phyloP scores from a whole-genome alignment of 2,797 vertebrate genomes.

The Sebastes reedi region DNA sequence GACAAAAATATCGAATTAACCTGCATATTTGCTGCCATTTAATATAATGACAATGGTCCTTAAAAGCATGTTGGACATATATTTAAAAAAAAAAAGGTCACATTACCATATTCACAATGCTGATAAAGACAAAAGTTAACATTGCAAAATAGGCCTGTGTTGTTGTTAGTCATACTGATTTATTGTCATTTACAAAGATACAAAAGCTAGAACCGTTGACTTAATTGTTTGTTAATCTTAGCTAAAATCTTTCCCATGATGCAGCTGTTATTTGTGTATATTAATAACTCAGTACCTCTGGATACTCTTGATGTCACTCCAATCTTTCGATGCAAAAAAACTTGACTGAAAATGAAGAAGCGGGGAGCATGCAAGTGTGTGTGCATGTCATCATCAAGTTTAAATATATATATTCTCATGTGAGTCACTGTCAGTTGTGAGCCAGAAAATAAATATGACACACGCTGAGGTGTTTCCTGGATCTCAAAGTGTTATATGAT shows the following conservation, averaged over 20 bases:
- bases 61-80: constrained; percentile 1
- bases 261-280: constrained; percentile 4
- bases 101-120: not conserved
- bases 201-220: constrained; percentile 38
- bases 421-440: constrained; percentile 57
- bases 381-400: constrained; percentile 21
- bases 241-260: not conserved
- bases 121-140: constrained; percentile 7
- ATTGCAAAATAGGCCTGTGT: not conserved
- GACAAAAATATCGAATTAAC: not conserved
- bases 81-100: not conserved
- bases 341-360: not conserved
- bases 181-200: constrained; percentile 55
- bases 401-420: constrained; percentile 43
- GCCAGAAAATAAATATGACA: constrained; percentile 73
- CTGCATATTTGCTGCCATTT: not conserved
- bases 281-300: constrained; percentile 13
- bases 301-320: not conserved
- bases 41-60: not conserved
- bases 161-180: constrained; percentile 23
- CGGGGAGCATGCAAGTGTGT: not conserved
- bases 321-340: not conserved
- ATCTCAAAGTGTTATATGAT: constrained; percentile 46
- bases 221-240: constrained; percentile 12
- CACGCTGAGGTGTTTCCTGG: constrained; percentile 64